Evolutionary conservation across 2,888 invertebrate species (phyloP).

Genomic region (Heliconius erato): DNA sequence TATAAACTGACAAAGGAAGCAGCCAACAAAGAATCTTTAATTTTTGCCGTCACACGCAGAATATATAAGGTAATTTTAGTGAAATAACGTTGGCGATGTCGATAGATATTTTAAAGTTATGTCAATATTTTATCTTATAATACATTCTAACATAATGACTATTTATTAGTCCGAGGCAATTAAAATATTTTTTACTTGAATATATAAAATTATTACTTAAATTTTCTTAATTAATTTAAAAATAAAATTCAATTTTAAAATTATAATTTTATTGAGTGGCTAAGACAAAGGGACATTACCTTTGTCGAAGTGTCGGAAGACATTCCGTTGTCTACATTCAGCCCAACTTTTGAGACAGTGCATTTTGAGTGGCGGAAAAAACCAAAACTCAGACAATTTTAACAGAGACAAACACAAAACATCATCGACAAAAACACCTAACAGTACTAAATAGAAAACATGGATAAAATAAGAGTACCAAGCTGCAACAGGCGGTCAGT

Average conservation of each 20-base stretch:
- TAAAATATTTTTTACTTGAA: too few relatives aligned
- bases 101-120: neutral
- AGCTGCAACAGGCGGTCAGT: conserved; percentile 53
- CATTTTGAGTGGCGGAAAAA: neutral
- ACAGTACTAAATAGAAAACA: conserved; percentile 44
- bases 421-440: conserved; percentile 4
- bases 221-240: too few relatives aligned
- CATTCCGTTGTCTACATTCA: neutral
- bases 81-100: conserved; percentile 27
- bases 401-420: neutral
- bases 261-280: neutral
- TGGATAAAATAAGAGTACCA: conserved; percentile 51
- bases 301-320: too few relatives aligned
- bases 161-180: neutral
- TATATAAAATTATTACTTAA: too few relatives aligned
- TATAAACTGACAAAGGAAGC: conserved; percentile 52
- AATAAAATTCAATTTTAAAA: too few relatives aligned
- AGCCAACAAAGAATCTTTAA: conserved; percentile 50
- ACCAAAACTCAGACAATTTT: neutral
- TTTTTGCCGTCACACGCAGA: conserved; percentile 51
- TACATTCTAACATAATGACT: neutral
- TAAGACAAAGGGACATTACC: too few relatives aligned
- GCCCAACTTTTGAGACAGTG: too few relatives aligned
- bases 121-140: too few relatives aligned
- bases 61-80: conserved; percentile 48